phyloP scores from a whole-genome alignment of 2,888 invertebrate species.

The Nipponacmea schrenckii region DNA sequence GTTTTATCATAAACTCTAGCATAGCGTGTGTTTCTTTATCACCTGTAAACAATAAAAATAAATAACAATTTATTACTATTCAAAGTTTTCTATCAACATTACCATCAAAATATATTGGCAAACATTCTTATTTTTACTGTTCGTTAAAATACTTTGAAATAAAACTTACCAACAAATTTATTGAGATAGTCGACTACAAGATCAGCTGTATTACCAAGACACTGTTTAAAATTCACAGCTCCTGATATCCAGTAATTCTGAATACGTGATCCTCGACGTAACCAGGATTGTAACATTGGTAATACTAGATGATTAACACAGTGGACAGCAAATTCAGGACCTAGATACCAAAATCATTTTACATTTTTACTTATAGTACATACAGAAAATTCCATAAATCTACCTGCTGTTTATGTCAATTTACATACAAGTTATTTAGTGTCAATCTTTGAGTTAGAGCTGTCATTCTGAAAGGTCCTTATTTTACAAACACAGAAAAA shows the following conservation, averaged over 20 bases:
- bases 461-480: too few species aligned
- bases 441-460: too few species aligned
- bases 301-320: slow-evolving; percentile 91
- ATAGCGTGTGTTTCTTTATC: slow-evolving; percentile 26
- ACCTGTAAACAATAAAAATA: slow-evolving; percentile 27
- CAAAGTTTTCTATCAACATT: background rate
- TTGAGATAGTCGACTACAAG: slow-evolving; percentile 87
- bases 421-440: too few species aligned
- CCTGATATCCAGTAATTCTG: slow-evolving; percentile 70
- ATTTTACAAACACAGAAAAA: too few species aligned
- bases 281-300: slow-evolving; percentile 93
- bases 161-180: slow-evolving; percentile 76
- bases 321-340: slow-evolving; percentile 88
- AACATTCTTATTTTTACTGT: background rate
- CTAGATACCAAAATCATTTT: slow-evolving; percentile 69
- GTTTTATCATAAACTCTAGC: slow-evolving; percentile 82
- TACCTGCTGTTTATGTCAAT: too few species aligned
- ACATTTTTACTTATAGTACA: too few species aligned
- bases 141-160: background rate
- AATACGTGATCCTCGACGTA: slow-evolving; percentile 75
- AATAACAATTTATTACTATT: background rate
- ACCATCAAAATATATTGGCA: background rate
- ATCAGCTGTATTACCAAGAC: slow-evolving; percentile 91
- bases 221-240: slow-evolving; percentile 93
- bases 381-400: too few species aligned